These are phyloP conservation scores for Aurelia sp. DNA, from an alignment of 30 jellyfish, hydroid and myxozoan species.

Conservation along the genomic window DNA sequence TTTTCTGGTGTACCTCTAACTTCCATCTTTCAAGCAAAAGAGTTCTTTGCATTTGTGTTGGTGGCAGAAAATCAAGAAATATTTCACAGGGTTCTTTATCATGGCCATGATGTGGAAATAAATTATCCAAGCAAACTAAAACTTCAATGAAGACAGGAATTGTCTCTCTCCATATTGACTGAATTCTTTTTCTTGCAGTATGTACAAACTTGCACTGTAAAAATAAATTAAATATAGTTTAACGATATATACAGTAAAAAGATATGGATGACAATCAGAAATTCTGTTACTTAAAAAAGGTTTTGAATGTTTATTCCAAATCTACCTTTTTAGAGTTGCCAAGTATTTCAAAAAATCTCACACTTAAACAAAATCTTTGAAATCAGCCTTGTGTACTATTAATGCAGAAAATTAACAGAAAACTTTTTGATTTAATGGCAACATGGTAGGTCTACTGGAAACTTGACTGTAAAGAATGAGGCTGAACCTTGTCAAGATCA, in stretches of 20 bases:
- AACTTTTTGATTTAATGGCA: too few relatives aligned
- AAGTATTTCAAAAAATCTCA: too few relatives aligned
- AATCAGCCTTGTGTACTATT: too few relatives aligned
- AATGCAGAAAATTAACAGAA: too few relatives aligned
- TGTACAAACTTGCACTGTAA: constrained; percentile 80
- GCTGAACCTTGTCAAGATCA: too few relatives aligned
- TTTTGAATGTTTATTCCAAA: too few relatives aligned
- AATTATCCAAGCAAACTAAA: constrained; percentile 58
- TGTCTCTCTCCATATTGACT: constrained; percentile 23
- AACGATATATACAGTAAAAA: not conserved
- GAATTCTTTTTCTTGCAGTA: constrained; percentile 41
- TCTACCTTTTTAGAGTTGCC: too few relatives aligned
- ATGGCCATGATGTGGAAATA: constrained; percentile 33
- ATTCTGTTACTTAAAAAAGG: too few relatives aligned
- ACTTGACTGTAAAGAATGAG: too few relatives aligned
- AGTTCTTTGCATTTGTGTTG: constrained; percentile 15
- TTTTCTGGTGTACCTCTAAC: constrained; percentile 47
- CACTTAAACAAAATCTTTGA: too few relatives aligned
- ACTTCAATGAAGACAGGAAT: constrained; percentile 65
- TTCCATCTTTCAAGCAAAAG: constrained; percentile 82
- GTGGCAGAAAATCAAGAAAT: constrained; percentile 38
- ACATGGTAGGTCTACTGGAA: too few relatives aligned
- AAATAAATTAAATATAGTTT: not conserved
- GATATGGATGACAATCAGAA: too few relatives aligned
- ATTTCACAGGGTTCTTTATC: constrained; percentile 47